Percentiles rank a stretch among this genome's conserved stretches.
phyloP scores from a whole-genome alignment of 2,113 vertebrate species.

The Indri indri region DNA sequence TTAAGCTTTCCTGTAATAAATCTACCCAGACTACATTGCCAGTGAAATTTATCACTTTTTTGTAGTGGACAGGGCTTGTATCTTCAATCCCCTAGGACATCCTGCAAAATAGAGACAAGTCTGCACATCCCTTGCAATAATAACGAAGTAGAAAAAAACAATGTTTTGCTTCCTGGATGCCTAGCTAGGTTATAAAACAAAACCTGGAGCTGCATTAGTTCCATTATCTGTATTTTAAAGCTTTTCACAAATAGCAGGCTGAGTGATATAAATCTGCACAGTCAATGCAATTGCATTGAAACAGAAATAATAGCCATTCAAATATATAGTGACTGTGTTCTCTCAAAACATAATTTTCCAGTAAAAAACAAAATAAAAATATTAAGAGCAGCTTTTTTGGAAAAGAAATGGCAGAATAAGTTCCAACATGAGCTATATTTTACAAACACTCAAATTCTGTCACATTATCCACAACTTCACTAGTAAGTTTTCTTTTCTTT shows the following conservation, averaged over 20 bases:
- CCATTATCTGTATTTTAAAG: slow-evolving; percentile 76
- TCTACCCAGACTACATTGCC: neutral
- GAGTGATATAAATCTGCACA: slow-evolving; percentile 48
- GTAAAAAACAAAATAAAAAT: slow-evolving; percentile 31
- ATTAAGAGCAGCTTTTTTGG: slow-evolving; percentile 27
- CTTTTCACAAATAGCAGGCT: slow-evolving; percentile 65
- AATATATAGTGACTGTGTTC: slow-evolving; percentile 46
- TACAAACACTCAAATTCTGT: slow-evolving; percentile 63
- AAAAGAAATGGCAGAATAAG: neutral
- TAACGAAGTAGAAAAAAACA: slow-evolving; percentile 64
- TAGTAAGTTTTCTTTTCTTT: slow-evolving; percentile 43
- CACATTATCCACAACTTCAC: slow-evolving; percentile 46
- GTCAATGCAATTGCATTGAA: slow-evolving; percentile 40
- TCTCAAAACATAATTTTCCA: slow-evolving; percentile 63
- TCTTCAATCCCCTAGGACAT: slow-evolving; percentile 22
- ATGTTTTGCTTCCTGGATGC: slow-evolving; percentile 52
- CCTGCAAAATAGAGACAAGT: slow-evolving; percentile 50
- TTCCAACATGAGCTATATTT: slow-evolving; percentile 62
- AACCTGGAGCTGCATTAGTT: slow-evolving; percentile 56
- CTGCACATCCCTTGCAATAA: slow-evolving; percentile 24
- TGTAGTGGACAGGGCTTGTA: neutral
- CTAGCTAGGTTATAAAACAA: slow-evolving; percentile 64
- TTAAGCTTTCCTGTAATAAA: slow-evolving; percentile 34
- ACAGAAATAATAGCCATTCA: neutral
- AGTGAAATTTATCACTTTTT: neutral